Evolutionary conservation across 2,797 vertebrate genomes (phyloP), one percentile per base, ranked within the genome.

Genomic region (Hoplostethus mediterraneus): DNA sequence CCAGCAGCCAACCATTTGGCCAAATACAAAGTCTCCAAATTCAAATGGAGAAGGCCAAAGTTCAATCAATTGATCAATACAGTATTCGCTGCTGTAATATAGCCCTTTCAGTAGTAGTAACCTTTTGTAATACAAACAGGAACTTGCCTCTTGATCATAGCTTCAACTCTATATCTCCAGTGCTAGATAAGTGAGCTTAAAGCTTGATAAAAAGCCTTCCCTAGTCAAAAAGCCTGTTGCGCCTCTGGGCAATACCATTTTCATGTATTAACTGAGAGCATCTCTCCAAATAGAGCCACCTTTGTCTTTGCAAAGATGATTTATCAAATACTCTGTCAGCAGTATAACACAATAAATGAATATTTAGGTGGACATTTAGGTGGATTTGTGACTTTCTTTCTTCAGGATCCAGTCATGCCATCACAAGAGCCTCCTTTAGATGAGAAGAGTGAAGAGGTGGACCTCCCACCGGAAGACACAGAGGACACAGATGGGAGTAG

Each of bases 361-460:
- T 74, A 31, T 66, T 30, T 79, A 1, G 7, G 4, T 51, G 71
- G 58, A 38, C 77, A 48, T 77, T 61, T 66, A 63, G 58, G 7
- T 73, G 55, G 17, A n/a, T 14, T 75, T 73, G 12, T 90, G 3
- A 28, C 73, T 72, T 42, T 47, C 2, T 83, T 63, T 64, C 31
- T 74, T 47, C 92, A 99, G 98, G 98, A 99, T 99, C 95, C 97
- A 95, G 97, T 95, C 94, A 99, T 99, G 98, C 98, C 98, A 95
- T 96, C 97, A 91, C 97, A 99, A 90, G 97, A 99, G 88, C 97
- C 97, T 86, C 93, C 95, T 82, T 94, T 95, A 92, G 96, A 95
- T 25, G 95, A 95, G 80, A 96, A 96, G 92, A 95, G 90, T 0
- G 95, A 96, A 1, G 95, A 97, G 82, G 94, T 89, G 72, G 97